Evolutionary conservation across 2,113 vertebrate species (phyloP).

Genomic region (Ia io): DNA sequence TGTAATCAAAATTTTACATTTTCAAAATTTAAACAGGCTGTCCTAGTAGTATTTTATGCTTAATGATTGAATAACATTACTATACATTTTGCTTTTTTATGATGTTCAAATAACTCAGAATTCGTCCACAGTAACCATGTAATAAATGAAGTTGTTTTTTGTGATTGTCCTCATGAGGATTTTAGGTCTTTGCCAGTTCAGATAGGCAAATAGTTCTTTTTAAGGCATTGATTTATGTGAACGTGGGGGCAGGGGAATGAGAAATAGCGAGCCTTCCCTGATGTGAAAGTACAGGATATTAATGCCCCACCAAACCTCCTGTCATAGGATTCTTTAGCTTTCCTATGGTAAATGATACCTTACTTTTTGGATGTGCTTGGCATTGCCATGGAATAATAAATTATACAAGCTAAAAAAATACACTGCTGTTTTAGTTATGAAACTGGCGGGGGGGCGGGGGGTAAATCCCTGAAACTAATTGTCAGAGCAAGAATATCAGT

Average conservation of each 20-base stretch:
- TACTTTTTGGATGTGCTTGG: constrained; percentile 77
- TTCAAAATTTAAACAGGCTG: not conserved
- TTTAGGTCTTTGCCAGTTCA: constrained; percentile 72
- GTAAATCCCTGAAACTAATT: constrained; percentile 67
- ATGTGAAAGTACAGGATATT: constrained; percentile 86
- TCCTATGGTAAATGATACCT: constrained; percentile 78
- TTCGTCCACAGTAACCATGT: constrained; percentile 61
- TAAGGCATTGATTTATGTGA: constrained; percentile 89
- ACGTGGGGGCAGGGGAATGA: constrained; percentile 82
- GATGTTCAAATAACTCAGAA: constrained; percentile 44
- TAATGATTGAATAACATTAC: constrained; percentile 58
- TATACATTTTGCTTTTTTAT: constrained; percentile 66
- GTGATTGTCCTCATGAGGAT: constrained; percentile 70
- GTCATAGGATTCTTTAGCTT: constrained; percentile 80
- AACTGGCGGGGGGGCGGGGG: not conserved
- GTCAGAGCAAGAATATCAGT: constrained; percentile 74
- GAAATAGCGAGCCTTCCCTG: constrained; percentile 83
- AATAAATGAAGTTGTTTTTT: constrained; percentile 62
- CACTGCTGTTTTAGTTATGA: constrained; percentile 69
- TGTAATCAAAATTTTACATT: not conserved
- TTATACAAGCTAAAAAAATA: constrained; percentile 68
- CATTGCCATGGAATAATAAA: constrained; percentile 67
- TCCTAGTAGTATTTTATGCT: constrained; percentile 46
- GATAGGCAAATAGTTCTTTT: constrained; percentile 61
- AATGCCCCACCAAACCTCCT: constrained; percentile 80